phyloP scores from a whole-genome alignment of 2,888 invertebrate genomes.

The Nomada ruficornis region DNA sequence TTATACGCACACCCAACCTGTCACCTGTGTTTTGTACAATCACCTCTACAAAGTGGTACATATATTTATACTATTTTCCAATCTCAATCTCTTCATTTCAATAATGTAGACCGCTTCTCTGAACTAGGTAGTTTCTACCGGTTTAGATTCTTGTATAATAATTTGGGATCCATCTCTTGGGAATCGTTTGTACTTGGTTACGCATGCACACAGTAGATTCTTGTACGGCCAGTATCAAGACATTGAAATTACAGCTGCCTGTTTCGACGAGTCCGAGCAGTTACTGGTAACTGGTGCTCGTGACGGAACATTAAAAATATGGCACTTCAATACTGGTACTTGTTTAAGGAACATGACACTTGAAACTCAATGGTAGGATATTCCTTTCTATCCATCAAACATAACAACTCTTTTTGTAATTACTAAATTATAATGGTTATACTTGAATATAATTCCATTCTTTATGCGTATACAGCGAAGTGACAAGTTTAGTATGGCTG shows the following conservation, averaged over 20 bases:
- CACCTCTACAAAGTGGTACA: slow-evolving; percentile 88
- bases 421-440: neutral
- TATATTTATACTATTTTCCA: neutral
- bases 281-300: slow-evolving; percentile 91
- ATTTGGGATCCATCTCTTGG: slow-evolving; percentile 93
- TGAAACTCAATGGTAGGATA: slow-evolving; percentile 86
- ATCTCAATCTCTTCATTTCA: neutral
- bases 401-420: neutral
- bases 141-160: slow-evolving; percentile 92
- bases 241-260: slow-evolving; percentile 91
- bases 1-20: slow-evolving; percentile 88
- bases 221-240: slow-evolving; percentile 88
- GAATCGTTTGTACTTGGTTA: slow-evolving; percentile 88
- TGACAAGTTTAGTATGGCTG: slow-evolving; percentile 86
- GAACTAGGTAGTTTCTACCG: slow-evolving; percentile 89
- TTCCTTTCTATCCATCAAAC: neutral
- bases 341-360: slow-evolving; percentile 89
- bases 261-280: slow-evolving; percentile 91
- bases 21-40: slow-evolving; percentile 91
- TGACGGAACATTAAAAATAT: slow-evolving; percentile 91
- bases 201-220: slow-evolving; percentile 89
- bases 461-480: slow-evolving; percentile 79
- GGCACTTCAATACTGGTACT: slow-evolving; percentile 93
- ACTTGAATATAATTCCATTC: neutral
- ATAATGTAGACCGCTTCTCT: neutral